Evolutionary conservation across 2,797 vertebrate species (phyloP), one percentile per base, ranked within the genome.

Genomic region (Argya squamiceps): DNA sequence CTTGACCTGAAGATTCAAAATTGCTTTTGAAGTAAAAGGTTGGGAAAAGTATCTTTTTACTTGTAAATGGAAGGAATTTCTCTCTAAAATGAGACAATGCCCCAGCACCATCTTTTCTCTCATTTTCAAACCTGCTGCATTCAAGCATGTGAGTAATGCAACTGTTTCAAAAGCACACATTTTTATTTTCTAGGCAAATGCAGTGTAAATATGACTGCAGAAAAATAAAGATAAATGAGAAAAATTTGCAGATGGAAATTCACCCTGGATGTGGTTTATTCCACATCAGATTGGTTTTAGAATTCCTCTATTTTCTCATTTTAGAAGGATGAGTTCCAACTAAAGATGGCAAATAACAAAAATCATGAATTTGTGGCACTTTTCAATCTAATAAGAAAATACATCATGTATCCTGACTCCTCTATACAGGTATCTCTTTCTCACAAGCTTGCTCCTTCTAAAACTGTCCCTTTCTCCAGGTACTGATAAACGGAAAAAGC

Each of bases 201-300:
- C n/a, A 68, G 22, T 21, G 15, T 52, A 44, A 53, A 63, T 49
- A 26, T 24, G 77, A 82, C 36, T 70, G 52, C 56, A 89, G 52
- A 81, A 82, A 85, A 88, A 86, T 62, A 60, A 89, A 78, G 82
- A 87, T 34, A 83, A 83, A 93, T 50, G 36, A 84, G 46, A 85
- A 74, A 68, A 71, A 44, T 37, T 30, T 91, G 49, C 22, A 26
- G 52, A 30, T 71, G 60, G n/a, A 89, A 83, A 82, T 84, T 55
- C 59, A 84, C 29, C 19, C 67, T 39, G 39, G 10, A 37, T 34
- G 7, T 55, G 18, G 22, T 75, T 95, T 93, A 75, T 93, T 84
- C 30, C 41, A 49, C 39, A 65, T 60, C 37, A 81, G 20, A n/a
- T 71, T 1, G 3, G 17, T 60, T 77, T 89, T 59, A 78, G 39